Conservation (phyloP, 1,140 invertebrate genomes). For the Halesus radiatus region DNA sequence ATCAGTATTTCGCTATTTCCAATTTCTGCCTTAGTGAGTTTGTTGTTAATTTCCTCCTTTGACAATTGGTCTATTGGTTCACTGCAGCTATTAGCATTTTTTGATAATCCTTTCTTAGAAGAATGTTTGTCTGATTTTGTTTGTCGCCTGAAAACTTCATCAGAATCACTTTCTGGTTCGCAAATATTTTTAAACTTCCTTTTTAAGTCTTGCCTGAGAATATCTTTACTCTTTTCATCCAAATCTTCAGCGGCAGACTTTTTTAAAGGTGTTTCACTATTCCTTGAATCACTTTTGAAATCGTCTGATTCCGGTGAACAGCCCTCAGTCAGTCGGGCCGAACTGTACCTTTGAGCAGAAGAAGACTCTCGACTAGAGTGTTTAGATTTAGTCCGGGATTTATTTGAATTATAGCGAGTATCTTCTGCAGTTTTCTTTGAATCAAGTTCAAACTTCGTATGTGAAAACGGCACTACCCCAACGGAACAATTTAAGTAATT, state of each 20-base stretch:
- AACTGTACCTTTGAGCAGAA: not conserved
- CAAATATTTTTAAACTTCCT: constrained; percentile 20
- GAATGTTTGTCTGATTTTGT: not conserved
- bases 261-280: not conserved
- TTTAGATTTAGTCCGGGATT: constrained; percentile 10
- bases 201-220: not conserved
- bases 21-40: not conserved
- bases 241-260: not conserved
- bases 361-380: not conserved
- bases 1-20: too few relatives aligned
- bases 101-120: not conserved
- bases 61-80: not conserved
- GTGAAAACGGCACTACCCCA: not conserved
- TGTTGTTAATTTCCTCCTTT: not conserved
- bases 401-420: not conserved
- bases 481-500: constrained; percentile 21
- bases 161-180: constrained; percentile 14
- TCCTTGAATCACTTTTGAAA: not conserved
- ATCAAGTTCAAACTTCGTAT: too few relatives aligned
- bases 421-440: not conserved
- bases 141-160: not conserved
- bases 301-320: not conserved
- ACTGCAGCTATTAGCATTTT: not conserved
- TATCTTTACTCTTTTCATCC: not conserved
- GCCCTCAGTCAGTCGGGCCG: too few relatives aligned